Evolutionary conservation across 2,888 invertebrate genomes (phyloP).

Genomic region (Athalia circularis): DNA sequence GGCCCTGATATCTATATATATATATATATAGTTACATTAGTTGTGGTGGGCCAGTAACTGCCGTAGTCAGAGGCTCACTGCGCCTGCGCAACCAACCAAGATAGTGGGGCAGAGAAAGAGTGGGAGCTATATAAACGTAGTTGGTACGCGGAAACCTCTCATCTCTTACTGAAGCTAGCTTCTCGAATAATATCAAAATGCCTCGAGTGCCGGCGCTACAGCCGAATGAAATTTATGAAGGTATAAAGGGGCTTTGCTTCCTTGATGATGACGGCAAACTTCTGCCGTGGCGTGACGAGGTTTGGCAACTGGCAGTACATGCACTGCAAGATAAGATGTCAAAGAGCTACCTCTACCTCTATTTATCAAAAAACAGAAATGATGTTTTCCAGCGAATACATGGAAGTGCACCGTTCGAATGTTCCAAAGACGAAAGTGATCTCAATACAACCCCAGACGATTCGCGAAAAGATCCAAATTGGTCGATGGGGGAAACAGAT

Average conservation of each 20-base stretch:
- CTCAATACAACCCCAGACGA: constrained; percentile 8
- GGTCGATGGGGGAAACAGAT: constrained; percentile 43
- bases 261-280: constrained; percentile 42
- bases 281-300: constrained; percentile 46
- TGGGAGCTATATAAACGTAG: no score
- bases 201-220: constrained; percentile 45
- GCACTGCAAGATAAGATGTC: constrained; percentile 39
- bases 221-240: constrained; percentile 44
- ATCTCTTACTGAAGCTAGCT: no score
- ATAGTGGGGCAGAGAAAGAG: no score
- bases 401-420: constrained; percentile 30
- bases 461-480: constrained; percentile 44
- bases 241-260: constrained; percentile 40
- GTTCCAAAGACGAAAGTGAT: background rate
- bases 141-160: no score
- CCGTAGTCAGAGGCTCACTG: no score
- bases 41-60: no score
- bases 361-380: constrained; percentile 46
- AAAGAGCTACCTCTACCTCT: constrained; percentile 38
- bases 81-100: no score
- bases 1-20: no score
- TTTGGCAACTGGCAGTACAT: constrained; percentile 44
- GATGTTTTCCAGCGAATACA: constrained; percentile 47
- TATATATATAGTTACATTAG: no score
- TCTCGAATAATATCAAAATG: constrained; percentile 32